A percentile compares a stretch with the other conserved stretches of the same genome.
These are phyloP conservation scores for Arizona elegans DNA, from an alignment of 2,113 vertebrate genomes.

Conservation along the genomic window DNA sequence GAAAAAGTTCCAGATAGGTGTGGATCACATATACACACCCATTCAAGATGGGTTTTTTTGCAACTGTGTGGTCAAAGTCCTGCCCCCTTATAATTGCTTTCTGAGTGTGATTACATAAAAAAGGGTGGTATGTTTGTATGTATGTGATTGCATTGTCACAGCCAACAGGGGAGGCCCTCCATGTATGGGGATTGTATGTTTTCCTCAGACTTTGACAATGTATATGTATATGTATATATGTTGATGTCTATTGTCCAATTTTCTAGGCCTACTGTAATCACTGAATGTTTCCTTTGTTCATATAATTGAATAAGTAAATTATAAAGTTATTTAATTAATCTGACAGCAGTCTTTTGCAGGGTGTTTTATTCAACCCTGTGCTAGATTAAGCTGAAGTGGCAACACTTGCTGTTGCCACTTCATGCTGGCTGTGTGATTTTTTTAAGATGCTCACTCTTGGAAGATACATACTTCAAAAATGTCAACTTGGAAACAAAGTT, in stretches of 20 bases:
- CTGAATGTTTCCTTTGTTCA: slow-evolving; percentile 38
- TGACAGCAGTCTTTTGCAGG: not conserved
- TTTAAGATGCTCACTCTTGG: slow-evolving; percentile 14
- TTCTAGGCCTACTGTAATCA: slow-evolving; percentile 18
- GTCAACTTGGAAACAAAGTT: not conserved
- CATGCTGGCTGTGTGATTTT: slow-evolving; percentile 8
- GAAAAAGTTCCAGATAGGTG: not conserved
- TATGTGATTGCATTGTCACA: not conserved
- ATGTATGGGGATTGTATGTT: not conserved
- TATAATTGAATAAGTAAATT: slow-evolving; percentile 36
- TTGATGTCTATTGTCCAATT: slow-evolving; percentile 1
- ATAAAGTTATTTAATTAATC: slow-evolving; percentile 38
- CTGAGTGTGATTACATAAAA: not conserved
- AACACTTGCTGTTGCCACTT: not conserved
- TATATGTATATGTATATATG: no score
- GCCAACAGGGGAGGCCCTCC: not conserved
- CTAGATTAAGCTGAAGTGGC: slow-evolving; percentile 3
- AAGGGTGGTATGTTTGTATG: not conserved
- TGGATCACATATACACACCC: not conserved
- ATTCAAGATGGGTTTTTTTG: not conserved
- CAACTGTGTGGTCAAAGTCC: not conserved
- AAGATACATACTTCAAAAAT: slow-evolving; percentile 26
- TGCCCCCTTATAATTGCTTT: not conserved
- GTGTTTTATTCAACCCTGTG: slow-evolving; percentile 18
- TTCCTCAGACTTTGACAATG: not conserved